Evolutionary conservation across 2,888 invertebrate species (phyloP), one percentile per base, ranked within the genome.

Genomic region (Agriotes lineatus): DNA sequence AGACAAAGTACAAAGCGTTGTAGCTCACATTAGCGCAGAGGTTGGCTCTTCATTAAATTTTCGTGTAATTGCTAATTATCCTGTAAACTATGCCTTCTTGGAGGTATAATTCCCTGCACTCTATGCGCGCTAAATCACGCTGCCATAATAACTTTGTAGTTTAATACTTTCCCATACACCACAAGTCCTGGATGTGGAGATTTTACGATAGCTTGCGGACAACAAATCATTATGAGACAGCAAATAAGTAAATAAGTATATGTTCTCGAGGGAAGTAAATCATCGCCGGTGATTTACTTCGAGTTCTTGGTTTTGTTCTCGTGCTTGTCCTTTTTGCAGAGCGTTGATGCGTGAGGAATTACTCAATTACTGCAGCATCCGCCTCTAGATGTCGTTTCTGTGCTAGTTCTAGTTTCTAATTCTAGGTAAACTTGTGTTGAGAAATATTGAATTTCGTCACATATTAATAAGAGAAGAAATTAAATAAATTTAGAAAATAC

Each of bases 161-260:
- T 52, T 52, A 52, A 30, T 33, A 33, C 18, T 33, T 48, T 52
- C 52, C 52, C 52, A 52, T 33, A 33, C 18, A 52, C 52, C 52
- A 33, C 52, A 52, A 48, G 33, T 12, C 25, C n/a, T 18, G 52
- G 4, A 33, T 16, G 33, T 33, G 33, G 16, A 52, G 52, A 52
- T 52, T 52, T 52, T 52, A 52, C 35, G 52, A 52, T 52, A 52
- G 16, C 52, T 33, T 52, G 52, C 52, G 52, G 52, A 52, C 25
- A 52, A 52, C 52, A 52, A 52, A 52, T 52, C 52, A 52, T 52
- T 52, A 33, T 16, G 18, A 33, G 52, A 52, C 52, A 52, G 52
- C 33, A 33, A 52, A 52, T 52, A 52, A 33, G 52, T 52, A 52
- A 52, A 52, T 52, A 52, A 52, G 52, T 33, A 33, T 52, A 33